Conservation (phyloP, 2,113 vertebrate species). For the Sula dactylatra region DNA sequence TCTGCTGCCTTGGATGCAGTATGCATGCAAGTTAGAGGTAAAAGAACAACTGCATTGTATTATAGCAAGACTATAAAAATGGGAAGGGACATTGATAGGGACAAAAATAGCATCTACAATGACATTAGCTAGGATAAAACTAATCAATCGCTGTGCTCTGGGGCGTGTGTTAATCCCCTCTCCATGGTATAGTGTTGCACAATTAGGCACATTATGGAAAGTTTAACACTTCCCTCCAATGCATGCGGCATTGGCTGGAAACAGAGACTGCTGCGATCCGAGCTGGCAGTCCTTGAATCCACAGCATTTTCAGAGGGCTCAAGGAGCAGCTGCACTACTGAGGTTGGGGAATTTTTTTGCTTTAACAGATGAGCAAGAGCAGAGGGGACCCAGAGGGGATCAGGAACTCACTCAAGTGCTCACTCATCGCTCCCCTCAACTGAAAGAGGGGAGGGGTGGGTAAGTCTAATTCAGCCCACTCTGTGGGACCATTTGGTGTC, state of each 20-base stretch:
- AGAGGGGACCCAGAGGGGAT: background rate
- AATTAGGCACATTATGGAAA: constrained; percentile 39
- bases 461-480: background rate
- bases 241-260: background rate
- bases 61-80: constrained; percentile 36
- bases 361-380: background rate
- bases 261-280: background rate
- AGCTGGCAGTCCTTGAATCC: constrained; percentile 47
- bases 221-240: constrained; percentile 9
- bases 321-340: background rate
- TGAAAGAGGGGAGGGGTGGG: background rate
- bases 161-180: constrained; percentile 8
- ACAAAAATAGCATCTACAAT: constrained; percentile 51
- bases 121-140: constrained; percentile 52
- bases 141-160: constrained; percentile 53
- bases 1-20: background rate
- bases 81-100: constrained; percentile 8
- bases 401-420: background rate
- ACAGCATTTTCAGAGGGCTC: background rate
- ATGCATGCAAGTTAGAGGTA: background rate
- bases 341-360: background rate
- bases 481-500: background rate
- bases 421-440: background rate
- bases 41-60: background rate
- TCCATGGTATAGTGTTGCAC: constrained; percentile 36